Conservation (phyloP, 2,113 vertebrate genomes). For the Craseonycteris thonglongyai region DNA sequence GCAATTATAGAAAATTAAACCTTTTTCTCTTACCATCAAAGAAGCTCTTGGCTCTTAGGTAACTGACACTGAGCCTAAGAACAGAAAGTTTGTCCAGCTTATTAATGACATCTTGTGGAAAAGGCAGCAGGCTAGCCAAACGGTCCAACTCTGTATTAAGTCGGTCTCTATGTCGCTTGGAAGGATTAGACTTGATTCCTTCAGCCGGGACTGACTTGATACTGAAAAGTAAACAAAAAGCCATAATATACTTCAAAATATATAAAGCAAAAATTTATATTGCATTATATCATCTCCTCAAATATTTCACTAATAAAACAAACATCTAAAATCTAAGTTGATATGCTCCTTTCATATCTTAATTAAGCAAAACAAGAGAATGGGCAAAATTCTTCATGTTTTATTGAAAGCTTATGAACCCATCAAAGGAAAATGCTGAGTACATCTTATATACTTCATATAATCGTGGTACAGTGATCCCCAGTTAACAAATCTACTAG, state of each 20-base stretch:
- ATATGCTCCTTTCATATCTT: neutral
- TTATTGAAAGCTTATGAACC: neutral
- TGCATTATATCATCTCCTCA: neutral
- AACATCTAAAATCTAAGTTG: constrained; percentile 20
- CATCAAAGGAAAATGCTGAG: neutral
- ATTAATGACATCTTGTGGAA: constrained; percentile 86
- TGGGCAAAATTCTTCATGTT: neutral
- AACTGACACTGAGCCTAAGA: constrained; percentile 89
- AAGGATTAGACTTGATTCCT: constrained; percentile 88
- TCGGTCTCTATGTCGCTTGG: constrained; percentile 88
- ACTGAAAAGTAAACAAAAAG: constrained; percentile 69
- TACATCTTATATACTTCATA: neutral
- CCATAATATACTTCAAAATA: neutral
- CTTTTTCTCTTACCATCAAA: constrained; percentile 84
- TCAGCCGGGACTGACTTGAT: constrained; percentile 79
- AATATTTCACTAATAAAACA: constrained; percentile 1
- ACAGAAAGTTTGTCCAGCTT: constrained; percentile 90
- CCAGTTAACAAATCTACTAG: neutral
- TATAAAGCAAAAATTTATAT: neutral
- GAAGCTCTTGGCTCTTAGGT: constrained; percentile 89
- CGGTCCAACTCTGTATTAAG: constrained; percentile 87
- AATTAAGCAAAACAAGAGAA: neutral
- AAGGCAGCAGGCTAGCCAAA: constrained; percentile 86
- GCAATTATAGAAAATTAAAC: constrained; percentile 40
- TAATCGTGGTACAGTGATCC: neutral